phyloP scores from a whole-genome alignment of 2,113 vertebrate genomes.

The Cyprinodon brontotheroides region DNA sequence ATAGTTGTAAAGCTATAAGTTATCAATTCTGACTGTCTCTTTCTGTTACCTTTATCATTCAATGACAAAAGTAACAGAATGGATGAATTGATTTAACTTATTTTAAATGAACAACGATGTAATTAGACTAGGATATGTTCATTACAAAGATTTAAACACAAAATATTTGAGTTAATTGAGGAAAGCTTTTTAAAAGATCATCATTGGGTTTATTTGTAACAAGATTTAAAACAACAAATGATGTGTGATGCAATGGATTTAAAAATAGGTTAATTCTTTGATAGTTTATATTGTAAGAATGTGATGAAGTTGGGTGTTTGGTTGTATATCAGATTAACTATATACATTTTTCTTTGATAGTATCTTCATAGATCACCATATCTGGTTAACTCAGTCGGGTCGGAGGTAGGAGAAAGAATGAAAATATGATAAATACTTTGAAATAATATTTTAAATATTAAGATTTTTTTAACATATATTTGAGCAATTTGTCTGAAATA shows the following conservation, averaged over 20 bases:
- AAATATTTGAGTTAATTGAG: not conserved
- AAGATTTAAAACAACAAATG: too few species aligned
- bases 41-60: not conserved
- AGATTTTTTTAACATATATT: not conserved
- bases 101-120: not conserved
- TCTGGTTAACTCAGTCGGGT: slow-evolving; percentile 20
- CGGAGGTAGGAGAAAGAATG: slow-evolving; percentile 40
- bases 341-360: slow-evolving; percentile 35
- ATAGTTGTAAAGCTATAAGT: slow-evolving; percentile 6
- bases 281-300: not conserved
- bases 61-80: slow-evolving; percentile 1
- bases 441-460: not conserved
- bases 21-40: not conserved
- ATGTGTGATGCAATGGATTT: too few species aligned
- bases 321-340: not conserved
- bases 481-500: too few species aligned
- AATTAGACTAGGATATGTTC: not conserved
- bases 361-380: slow-evolving; percentile 22
- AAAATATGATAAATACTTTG: not conserved
- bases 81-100: not conserved
- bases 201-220: too few species aligned
- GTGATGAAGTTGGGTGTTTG: not conserved
- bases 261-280: not conserved
- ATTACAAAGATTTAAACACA: not conserved
- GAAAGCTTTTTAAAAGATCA: too few species aligned